phyloP scores from a whole-genome alignment of 2,888 invertebrate genomes.

The Zele albiditarsus region DNA sequence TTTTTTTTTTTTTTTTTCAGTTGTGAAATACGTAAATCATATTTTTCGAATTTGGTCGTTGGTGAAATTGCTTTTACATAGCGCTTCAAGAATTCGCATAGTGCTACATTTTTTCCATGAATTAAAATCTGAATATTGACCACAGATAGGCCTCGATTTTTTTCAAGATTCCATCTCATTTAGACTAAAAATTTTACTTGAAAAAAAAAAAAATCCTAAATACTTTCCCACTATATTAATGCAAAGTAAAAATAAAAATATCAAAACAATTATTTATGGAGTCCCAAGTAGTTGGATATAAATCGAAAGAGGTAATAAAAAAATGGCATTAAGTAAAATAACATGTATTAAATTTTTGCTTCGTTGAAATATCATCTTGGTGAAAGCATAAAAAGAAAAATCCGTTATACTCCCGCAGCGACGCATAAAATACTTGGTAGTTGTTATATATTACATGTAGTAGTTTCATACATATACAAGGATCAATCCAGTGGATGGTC shows the following conservation, averaged over 20 bases:
- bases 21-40: no score
- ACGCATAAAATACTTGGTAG: background rate
- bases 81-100: no score
- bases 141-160: no score
- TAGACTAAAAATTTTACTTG: no score
- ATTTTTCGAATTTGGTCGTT: no score
- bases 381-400: background rate
- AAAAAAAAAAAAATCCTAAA: no score
- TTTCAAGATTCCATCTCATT: no score
- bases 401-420: background rate
- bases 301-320: background rate
- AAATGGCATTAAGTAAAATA: background rate
- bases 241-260: background rate
- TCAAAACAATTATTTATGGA: background rate
- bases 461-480: background rate
- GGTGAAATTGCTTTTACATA: no score
- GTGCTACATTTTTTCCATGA: no score
- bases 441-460: background rate
- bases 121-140: no score
- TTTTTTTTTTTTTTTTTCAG: no score
- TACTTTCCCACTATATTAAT: no score
- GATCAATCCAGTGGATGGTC: constrained; percentile 1
- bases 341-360: background rate
- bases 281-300: background rate
- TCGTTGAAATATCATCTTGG: background rate